phyloP scores from a whole-genome alignment of 2,113 vertebrate genomes.

The Chitala chitala region DNA sequence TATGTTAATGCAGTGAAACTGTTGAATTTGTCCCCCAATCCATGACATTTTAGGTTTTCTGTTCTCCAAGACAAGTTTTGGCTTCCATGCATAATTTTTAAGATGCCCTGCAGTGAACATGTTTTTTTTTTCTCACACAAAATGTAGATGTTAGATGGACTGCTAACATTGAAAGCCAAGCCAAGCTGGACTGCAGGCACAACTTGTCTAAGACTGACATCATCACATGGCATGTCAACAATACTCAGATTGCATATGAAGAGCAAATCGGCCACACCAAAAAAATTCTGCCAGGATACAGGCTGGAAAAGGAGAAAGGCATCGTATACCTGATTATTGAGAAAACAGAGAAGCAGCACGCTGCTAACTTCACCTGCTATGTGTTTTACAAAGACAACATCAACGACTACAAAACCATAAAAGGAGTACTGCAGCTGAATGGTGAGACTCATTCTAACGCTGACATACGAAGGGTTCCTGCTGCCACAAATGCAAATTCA shows the following conservation, averaged over 20 bases:
- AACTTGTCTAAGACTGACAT: background rate
- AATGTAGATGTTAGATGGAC: background rate
- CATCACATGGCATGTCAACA: slow-evolving; percentile 8
- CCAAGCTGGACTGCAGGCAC: background rate
- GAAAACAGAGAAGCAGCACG: background rate
- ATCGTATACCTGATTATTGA: background rate
- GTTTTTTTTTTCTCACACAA: background rate
- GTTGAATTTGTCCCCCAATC: too few relatives aligned
- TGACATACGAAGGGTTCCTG: background rate
- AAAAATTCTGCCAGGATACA: background rate
- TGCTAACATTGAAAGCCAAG: background rate
- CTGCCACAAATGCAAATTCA: background rate
- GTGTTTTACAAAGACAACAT: background rate
- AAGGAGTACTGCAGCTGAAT: background rate
- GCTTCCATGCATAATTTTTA: too few relatives aligned
- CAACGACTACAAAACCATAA: background rate
- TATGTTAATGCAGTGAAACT: too few relatives aligned
- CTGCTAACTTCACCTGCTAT: background rate
- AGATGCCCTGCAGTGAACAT: background rate
- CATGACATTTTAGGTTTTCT: too few relatives aligned
- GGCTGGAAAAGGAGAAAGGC: background rate
- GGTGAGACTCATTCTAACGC: background rate
- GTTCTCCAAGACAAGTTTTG: too few relatives aligned
- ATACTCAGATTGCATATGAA: background rate
- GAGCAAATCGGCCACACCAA: fast-evolving